Evolutionary conservation across 2,113 vertebrate genomes (phyloP).

Genomic region (Antechinus stuartii): DNA sequence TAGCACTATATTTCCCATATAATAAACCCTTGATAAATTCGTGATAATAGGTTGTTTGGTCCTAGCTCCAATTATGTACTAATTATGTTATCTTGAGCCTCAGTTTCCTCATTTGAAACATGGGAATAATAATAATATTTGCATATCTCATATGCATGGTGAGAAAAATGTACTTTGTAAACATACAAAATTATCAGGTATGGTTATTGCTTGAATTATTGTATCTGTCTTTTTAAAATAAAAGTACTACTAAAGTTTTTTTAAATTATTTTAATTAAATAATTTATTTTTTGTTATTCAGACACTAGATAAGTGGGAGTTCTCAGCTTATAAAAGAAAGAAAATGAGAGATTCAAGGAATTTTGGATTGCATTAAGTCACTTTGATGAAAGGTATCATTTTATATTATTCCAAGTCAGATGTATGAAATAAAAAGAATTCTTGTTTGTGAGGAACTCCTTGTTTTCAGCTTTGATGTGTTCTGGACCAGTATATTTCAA

Average conservation of each 20-base stretch:
- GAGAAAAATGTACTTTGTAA: background rate
- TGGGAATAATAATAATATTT: background rate
- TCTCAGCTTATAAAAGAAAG: slow-evolving; percentile 5
- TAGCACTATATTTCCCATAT: background rate
- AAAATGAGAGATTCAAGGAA: slow-evolving; percentile 13
- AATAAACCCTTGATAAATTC: background rate
- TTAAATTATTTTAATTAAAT: slow-evolving; percentile 2
- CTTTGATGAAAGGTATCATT: background rate
- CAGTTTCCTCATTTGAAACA: background rate
- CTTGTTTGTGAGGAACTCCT: background rate
- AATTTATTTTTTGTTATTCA: slow-evolving; percentile 26
- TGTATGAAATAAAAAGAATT: background rate
- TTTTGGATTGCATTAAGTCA: background rate
- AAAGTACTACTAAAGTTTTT: background rate
- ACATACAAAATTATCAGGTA: background rate
- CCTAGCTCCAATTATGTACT: background rate
- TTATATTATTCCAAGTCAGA: background rate
- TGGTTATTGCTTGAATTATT: slow-evolving; percentile 20
- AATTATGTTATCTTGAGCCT: background rate
- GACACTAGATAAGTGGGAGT: slow-evolving; percentile 28
- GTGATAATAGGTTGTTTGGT: background rate
- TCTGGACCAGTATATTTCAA: slow-evolving; percentile 32
- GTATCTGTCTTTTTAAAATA: slow-evolving; percentile 42
- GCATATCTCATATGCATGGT: background rate
- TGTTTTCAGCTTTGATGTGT: slow-evolving; percentile 41